phyloP scores from a whole-genome alignment of 2,797 vertebrate genomes.

The Acanthurus tractus region DNA sequence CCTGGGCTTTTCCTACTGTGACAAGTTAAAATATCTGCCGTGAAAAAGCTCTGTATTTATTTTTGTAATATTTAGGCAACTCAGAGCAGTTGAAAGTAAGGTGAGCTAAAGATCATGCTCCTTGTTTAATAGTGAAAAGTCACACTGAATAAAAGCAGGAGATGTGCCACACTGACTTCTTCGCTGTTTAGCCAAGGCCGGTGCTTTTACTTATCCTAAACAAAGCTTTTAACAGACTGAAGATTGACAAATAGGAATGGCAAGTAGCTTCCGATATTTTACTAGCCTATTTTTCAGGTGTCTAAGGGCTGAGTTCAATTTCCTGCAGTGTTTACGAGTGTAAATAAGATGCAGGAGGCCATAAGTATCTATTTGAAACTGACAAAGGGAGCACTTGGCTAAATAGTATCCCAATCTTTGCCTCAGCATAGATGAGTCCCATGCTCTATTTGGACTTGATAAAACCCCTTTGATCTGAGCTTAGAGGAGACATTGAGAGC shows the following conservation, averaged over 20 bases:
- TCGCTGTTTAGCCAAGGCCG: too few relatives aligned
- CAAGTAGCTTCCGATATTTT: not conserved
- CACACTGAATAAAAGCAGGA: too few relatives aligned
- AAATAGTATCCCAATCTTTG: conserved; percentile 31
- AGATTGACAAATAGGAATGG: conserved; percentile 2
- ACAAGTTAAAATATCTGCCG: conserved; percentile 1
- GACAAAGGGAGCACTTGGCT: conserved; percentile 35
- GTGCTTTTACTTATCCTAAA: not conserved
- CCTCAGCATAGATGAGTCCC: conserved; percentile 40
- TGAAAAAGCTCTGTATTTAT: conserved; percentile 3
- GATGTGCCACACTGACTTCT: too few relatives aligned
- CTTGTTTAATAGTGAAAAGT: conserved; percentile 7
- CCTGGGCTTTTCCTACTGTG: not conserved
- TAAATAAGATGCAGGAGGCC: conserved; percentile 19
- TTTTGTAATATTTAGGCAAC: not conserved
- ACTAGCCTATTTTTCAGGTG: not conserved
- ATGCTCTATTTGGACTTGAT: conserved; percentile 57
- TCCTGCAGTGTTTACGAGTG: conserved; percentile 20
- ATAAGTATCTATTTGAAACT: conserved; percentile 15
- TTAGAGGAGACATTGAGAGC: conserved; percentile 68
- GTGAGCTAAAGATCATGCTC: not conserved
- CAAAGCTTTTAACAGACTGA: conserved; percentile 6
- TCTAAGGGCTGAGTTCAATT: conserved; percentile 9
- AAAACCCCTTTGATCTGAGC: conserved; percentile 70
- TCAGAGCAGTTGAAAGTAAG: conserved; percentile 5